Conservation (phyloP, 1,140 invertebrate species). For the Brachionus calyciflorus region DNA sequence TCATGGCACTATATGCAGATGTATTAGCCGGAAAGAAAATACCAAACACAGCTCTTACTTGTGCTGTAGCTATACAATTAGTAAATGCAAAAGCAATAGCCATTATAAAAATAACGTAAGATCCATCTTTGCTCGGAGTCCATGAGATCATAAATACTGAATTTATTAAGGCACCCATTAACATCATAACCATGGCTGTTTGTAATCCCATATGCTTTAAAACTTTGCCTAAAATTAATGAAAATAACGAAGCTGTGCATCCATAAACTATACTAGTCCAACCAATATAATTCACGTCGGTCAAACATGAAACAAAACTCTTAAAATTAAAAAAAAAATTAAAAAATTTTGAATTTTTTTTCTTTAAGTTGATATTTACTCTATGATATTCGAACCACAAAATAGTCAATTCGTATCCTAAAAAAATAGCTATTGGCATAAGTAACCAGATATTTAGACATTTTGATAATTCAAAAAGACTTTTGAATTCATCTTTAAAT, state of each 20-base stretch:
- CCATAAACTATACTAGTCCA: constrained; percentile 40
- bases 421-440: constrained; percentile 3
- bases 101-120: constrained; percentile 30
- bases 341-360: background rate
- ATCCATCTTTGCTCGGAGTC: background rate
- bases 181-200: constrained; percentile 37
- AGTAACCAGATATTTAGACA: constrained; percentile 35
- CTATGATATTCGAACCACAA: constrained; percentile 42
- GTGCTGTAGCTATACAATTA: constrained; percentile 13
- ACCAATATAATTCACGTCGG: constrained; percentile 36
- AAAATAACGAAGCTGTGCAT: constrained; percentile 27
- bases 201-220: background rate
- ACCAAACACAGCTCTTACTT: constrained; percentile 39
- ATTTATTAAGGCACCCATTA: constrained; percentile 32
- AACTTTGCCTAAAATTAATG: background rate
- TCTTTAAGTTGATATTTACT: background rate
- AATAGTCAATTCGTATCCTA: constrained; percentile 37
- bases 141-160: constrained; percentile 40
- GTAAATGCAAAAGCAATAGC: constrained; percentile 31
- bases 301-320: constrained; percentile 36
- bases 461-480: constrained; percentile 26
- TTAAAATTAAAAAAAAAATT: too few species aligned
- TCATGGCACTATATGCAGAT: background rate
- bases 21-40: constrained; percentile 35
- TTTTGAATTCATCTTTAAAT: constrained; percentile 32